Conservation (phyloP, 2,113 vertebrate genomes). For the Lophochroa leadbeateri region DNA sequence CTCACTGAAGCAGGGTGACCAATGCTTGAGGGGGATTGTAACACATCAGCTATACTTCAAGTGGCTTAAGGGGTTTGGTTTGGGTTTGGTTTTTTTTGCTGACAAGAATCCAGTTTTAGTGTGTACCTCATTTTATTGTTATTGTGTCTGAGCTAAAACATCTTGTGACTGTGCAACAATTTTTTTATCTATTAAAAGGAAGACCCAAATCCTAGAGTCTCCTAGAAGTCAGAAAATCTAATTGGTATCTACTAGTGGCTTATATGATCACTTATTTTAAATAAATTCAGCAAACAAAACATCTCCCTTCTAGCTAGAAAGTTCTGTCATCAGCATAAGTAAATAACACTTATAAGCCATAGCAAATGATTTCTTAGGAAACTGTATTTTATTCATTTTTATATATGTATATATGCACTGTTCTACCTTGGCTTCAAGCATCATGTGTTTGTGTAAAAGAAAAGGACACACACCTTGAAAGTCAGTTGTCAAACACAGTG, state of each 20-base stretch:
- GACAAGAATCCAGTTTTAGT: neutral
- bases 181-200: neutral
- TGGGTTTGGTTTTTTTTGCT: fast-evolving
- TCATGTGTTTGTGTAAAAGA: slow-evolving; percentile 24
- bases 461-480: slow-evolving; percentile 38
- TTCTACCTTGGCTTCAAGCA: neutral
- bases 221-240: neutral
- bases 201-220: neutral
- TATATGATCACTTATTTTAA: neutral
- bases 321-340: neutral
- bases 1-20: neutral
- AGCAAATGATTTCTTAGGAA: neutral
- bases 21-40: too few relatives aligned
- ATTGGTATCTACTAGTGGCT: neutral
- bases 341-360: neutral
- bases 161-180: neutral
- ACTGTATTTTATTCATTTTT: neutral
- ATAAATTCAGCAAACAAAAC: neutral
- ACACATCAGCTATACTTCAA: neutral
- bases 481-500: slow-evolving; percentile 53
- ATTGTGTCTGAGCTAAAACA: neutral
- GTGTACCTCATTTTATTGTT: neutral
- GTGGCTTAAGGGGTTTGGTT: neutral
- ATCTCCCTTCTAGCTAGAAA: neutral
- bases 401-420: neutral